Percentiles rank a stretch among this genome's conserved stretches.
Evolutionary conservation across 2,113 vertebrate species (phyloP).

Genomic region (Datnioides undecimradiatus): DNA sequence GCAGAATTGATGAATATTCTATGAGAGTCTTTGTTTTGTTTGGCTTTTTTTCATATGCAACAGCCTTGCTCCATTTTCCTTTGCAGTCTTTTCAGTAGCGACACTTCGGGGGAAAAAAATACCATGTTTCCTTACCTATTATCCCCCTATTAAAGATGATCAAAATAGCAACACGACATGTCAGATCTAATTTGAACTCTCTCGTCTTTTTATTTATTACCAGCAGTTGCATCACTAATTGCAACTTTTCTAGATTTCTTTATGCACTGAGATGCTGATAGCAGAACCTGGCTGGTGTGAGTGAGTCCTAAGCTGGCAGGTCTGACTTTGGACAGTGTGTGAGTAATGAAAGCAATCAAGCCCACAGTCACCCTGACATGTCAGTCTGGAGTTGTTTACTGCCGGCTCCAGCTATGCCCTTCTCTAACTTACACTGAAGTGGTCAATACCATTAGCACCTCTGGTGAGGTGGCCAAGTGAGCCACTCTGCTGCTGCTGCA

Average conservation of each 20-base stretch:
- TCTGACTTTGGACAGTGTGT: conserved; percentile 60
- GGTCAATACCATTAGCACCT: conserved; percentile 71
- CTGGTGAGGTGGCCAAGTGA: conserved; percentile 21
- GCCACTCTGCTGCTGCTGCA: neutral
- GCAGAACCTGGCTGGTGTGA: conserved; percentile 26
- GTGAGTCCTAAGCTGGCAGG: conserved; percentile 15
- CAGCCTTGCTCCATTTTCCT: conserved; percentile 61
- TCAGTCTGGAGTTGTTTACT: conserved; percentile 72
- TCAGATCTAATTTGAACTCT: conserved; percentile 7
- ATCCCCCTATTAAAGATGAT: conserved; percentile 15
- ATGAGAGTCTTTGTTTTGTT: conserved; percentile 66
- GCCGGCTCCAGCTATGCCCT: conserved; percentile 54
- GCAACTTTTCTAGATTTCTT: neutral
- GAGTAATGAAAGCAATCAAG: conserved; percentile 72
- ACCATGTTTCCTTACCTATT: conserved; percentile 1
- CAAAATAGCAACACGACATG: conserved; percentile 8
- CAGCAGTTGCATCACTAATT: conserved; percentile 24
- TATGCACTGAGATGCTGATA: neutral
- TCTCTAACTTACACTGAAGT: conserved; percentile 65
- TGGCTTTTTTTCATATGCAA: conserved; percentile 27
- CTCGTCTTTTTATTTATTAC: conserved; percentile 39
- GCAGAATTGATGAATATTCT: conserved; percentile 70
- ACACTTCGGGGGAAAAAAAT: neutral
- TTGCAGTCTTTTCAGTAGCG: neutral
- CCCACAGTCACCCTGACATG: conserved; percentile 64